A percentile compares a stretch with the other conserved stretches of the same genome.
Evolutionary conservation across 2,888 invertebrate species (phyloP).

Genomic region (Halictus quadricinctus): DNA sequence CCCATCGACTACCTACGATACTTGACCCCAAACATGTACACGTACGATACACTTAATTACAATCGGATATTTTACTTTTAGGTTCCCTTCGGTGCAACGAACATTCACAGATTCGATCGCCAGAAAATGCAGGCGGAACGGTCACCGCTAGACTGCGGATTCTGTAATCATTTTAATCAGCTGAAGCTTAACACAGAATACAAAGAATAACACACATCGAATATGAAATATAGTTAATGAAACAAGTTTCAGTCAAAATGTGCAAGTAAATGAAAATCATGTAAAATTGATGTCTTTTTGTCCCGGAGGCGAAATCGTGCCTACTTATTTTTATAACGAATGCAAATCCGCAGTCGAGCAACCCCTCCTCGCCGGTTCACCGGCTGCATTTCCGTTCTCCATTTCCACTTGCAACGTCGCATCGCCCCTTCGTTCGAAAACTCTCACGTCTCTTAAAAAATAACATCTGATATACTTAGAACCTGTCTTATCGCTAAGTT

Average conservation of each 20-base stretch:
- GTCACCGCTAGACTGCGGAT: neutral
- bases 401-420: neutral
- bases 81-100: conserved; percentile 30
- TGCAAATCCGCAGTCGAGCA: neutral
- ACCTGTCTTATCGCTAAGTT: conserved; percentile 44
- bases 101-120: conserved; percentile 32
- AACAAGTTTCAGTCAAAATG: too few relatives aligned
- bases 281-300: neutral
- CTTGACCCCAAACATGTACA: conserved; percentile 68
- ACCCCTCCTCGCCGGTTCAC: neutral
- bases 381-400: neutral
- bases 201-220: too few relatives aligned
- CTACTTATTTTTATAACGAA: neutral
- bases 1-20: conserved; percentile 57
- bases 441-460: conserved; percentile 51
- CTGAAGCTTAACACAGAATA: too few relatives aligned
- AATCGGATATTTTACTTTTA: conserved; percentile 52
- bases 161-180: too few relatives aligned
- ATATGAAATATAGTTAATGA: too few relatives aligned
- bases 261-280: too few relatives aligned
- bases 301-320: neutral
- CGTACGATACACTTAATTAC: conserved; percentile 67
- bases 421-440: neutral
- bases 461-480: conserved; percentile 56
- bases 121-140: conserved; percentile 6